Conservation (phyloP, 2,113 vertebrate genomes). For the Phyllostomus hastatus region DNA sequence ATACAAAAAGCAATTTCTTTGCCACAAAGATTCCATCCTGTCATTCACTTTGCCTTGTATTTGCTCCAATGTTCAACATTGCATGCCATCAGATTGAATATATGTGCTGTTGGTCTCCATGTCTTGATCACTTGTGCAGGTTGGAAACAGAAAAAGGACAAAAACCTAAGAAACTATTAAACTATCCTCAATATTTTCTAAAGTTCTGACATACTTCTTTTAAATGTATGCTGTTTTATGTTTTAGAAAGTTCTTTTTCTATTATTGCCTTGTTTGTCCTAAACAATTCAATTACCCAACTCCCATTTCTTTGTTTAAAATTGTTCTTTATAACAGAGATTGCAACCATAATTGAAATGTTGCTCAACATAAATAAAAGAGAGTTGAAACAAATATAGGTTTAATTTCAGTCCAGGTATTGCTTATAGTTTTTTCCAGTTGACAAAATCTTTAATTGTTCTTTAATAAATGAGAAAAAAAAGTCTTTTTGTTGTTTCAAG, state of each 20-base stretch:
- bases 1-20: not conserved
- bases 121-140: slow-evolving; percentile 46
- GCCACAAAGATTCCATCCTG: not conserved
- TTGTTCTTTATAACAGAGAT: not conserved
- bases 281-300: not conserved
- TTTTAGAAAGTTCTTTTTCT: slow-evolving; percentile 57
- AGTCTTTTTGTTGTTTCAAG: not conserved
- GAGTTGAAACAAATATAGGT: not conserved
- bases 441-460: not conserved
- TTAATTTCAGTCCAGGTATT: slow-evolving; percentile 20
- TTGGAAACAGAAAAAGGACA: slow-evolving; percentile 44
- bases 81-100: slow-evolving; percentile 45
- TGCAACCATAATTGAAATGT: not conserved
- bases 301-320: slow-evolving; percentile 41
- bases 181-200: slow-evolving; percentile 35
- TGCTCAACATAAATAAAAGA: not conserved
- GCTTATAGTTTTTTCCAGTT: not conserved
- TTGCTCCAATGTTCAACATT: slow-evolving; percentile 29
- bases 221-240: slow-evolving; percentile 48
- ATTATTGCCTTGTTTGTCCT: not conserved
- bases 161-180: slow-evolving; percentile 39
- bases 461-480: not conserved
- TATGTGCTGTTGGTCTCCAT: slow-evolving; percentile 56
- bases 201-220: slow-evolving; percentile 37
- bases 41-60: slow-evolving; percentile 29